Evolutionary conservation across 2,113 vertebrate species (phyloP).

Genomic region (Phaethornis superciliosus): DNA sequence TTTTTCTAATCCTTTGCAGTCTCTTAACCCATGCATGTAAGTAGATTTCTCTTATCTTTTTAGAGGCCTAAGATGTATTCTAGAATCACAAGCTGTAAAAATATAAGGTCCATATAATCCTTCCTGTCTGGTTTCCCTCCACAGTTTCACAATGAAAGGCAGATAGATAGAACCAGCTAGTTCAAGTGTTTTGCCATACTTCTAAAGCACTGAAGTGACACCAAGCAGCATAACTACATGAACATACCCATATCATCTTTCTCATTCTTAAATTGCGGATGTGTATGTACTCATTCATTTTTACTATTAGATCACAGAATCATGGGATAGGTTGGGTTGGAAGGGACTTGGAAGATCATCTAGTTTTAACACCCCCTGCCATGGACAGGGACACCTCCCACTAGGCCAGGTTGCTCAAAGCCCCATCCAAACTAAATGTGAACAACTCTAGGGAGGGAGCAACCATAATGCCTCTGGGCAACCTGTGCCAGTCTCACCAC

Average conservation of each 20-base stretch:
- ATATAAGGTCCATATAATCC: not conserved
- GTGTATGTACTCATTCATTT: not conserved
- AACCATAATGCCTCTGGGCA: too few relatives aligned
- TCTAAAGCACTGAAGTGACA: not conserved
- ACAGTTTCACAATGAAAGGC: not conserved
- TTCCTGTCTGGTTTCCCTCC: not conserved
- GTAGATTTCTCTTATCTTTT: not conserved
- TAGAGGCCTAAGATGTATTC: not conserved
- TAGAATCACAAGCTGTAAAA: not conserved
- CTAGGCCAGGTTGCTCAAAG: too few relatives aligned
- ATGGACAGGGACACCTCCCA: too few relatives aligned
- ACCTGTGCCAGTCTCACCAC: too few relatives aligned
- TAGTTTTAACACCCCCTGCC: too few relatives aligned
- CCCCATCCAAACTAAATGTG: too few relatives aligned
- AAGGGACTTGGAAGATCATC: too few relatives aligned
- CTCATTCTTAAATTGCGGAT: not conserved
- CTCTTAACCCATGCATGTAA: not conserved
- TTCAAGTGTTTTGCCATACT: not conserved
- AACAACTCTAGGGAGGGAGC: too few relatives aligned
- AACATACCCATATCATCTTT: not conserved
- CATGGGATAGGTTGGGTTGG: too few relatives aligned
- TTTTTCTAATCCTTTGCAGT: not conserved
- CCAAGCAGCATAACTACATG: not conserved
- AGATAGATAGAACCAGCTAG: not conserved
- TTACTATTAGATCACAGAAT: not conserved